Evolutionary conservation across 2,888 invertebrate genomes (phyloP).

Genomic region (Pterostichus madidus): DNA sequence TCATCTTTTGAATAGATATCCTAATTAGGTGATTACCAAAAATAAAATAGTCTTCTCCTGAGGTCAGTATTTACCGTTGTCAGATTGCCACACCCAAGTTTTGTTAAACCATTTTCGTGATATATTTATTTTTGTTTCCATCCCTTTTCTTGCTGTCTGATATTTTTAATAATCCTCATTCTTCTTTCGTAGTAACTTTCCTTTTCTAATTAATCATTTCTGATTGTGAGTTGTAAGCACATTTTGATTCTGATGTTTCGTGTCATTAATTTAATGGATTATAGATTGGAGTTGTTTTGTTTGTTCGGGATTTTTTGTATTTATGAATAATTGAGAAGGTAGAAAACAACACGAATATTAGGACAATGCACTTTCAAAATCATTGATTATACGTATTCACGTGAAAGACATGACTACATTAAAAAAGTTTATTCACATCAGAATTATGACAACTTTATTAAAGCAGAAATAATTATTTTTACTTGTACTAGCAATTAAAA

Average conservation of each 20-base stretch:
- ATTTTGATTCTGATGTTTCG: slow-evolving; percentile 38
- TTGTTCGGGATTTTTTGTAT: slow-evolving; percentile 18
- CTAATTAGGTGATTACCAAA: background rate
- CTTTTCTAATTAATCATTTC: slow-evolving; percentile 31
- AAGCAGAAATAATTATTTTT: too few species aligned
- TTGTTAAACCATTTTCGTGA: too few species aligned
- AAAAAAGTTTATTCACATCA: background rate
- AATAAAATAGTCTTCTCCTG: background rate
- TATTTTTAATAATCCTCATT: too few species aligned
- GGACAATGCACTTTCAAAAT: slow-evolving; percentile 18
- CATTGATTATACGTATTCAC: slow-evolving; percentile 8
- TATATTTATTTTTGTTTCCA: too few species aligned
- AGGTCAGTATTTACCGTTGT: background rate
- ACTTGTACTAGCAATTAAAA: too few species aligned
- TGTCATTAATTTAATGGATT: slow-evolving; percentile 48
- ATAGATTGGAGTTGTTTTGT: slow-evolving; percentile 33
- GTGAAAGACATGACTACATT: background rate
- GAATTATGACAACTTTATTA: too few species aligned
- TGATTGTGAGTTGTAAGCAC: slow-evolving; percentile 7
- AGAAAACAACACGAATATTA: slow-evolving; percentile 33
- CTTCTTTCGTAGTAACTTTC: slow-evolving; percentile 1
- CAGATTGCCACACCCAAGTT: too few species aligned
- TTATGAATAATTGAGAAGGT: slow-evolving; percentile 37
- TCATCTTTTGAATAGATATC: too few species aligned
- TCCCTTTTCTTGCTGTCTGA: background rate